These are phyloP conservation scores for Amphimedon queenslandica DNA, from an alignment of 37 sponge, comb jelly and placozoan genomes.

Conservation along the genomic window DNA sequence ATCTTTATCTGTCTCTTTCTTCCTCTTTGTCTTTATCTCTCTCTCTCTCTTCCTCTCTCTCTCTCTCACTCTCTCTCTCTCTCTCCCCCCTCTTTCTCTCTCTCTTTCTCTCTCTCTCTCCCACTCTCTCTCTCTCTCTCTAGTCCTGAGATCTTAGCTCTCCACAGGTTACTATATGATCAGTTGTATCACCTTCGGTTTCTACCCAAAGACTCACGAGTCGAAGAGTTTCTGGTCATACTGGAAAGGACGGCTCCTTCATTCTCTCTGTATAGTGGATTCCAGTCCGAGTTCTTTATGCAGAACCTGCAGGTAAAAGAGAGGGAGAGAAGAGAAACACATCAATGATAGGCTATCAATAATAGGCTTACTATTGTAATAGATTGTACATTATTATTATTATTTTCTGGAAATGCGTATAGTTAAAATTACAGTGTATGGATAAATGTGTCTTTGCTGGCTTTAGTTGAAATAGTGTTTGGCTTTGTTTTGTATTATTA, in stretches of 20 bases:
- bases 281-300: conserved; percentile 18
- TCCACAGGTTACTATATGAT: conserved; percentile 45
- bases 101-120: neutral
- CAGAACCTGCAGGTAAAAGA: conserved; percentile 37
- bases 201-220: conserved; percentile 15
- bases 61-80: neutral
- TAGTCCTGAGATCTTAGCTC: conserved; percentile 36
- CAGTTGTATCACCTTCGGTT: conserved; percentile 18
- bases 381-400: no score
- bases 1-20: no score
- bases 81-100: neutral
- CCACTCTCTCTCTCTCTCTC: conserved; percentile 1
- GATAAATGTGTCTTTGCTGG: no score
- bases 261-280: conserved; percentile 56
- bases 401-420: no score
- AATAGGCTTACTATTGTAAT: no score
- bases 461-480: no score
- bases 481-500: no score
- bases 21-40: no score
- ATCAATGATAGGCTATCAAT: no score
- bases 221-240: conserved; percentile 46
- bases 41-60: no score
- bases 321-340: no score
- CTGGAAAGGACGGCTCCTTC: conserved; percentile 47
- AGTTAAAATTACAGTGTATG: no score